These are phyloP conservation scores for Zhengitettix transpicula DNA, from an alignment of 2,888 invertebrate genomes.

Conservation along the genomic window DNA sequence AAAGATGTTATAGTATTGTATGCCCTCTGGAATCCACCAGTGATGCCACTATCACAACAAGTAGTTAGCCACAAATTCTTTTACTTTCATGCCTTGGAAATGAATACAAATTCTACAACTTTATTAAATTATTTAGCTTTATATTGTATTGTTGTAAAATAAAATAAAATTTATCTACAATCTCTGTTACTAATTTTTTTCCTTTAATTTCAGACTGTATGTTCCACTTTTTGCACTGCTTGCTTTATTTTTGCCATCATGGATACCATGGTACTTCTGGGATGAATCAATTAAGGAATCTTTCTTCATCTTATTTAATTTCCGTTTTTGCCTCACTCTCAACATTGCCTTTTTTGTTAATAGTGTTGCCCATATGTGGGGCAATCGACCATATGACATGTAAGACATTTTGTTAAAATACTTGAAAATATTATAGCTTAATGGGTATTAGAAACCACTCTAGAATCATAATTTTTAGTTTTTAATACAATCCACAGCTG, in stretches of 20 bases:
- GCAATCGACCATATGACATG: conserved; percentile 83
- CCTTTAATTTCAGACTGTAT: conserved; percentile 35
- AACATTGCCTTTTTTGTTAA: conserved; percentile 93
- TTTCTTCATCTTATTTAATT: conserved; percentile 69
- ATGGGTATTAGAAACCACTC: too few relatives aligned
- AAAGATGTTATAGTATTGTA: too few relatives aligned
- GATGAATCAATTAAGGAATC: conserved; percentile 58
- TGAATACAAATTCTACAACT: too few relatives aligned
- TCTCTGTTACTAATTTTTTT: neutral
- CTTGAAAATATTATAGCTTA: too few relatives aligned
- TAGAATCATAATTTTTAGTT: too few relatives aligned
- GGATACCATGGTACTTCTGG: conserved; percentile 72
- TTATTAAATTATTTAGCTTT: too few relatives aligned
- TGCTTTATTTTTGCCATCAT: conserved; percentile 49
- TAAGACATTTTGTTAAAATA: conserved; percentile 21
- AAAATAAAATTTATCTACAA: neutral
- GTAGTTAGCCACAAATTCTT: too few relatives aligned
- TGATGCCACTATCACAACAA: too few relatives aligned
- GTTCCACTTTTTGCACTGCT: conserved; percentile 54
- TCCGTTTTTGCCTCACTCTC: conserved; percentile 67
- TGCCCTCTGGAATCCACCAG: too few relatives aligned
- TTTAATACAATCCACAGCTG: too few relatives aligned
- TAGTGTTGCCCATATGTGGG: conserved; percentile 86
- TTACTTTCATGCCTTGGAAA: too few relatives aligned
- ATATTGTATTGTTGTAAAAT: neutral